These are phyloP conservation scores for Drosophila nannoptera DNA, from an alignment of 1,140 invertebrate genomes.

Conservation along the genomic window DNA sequence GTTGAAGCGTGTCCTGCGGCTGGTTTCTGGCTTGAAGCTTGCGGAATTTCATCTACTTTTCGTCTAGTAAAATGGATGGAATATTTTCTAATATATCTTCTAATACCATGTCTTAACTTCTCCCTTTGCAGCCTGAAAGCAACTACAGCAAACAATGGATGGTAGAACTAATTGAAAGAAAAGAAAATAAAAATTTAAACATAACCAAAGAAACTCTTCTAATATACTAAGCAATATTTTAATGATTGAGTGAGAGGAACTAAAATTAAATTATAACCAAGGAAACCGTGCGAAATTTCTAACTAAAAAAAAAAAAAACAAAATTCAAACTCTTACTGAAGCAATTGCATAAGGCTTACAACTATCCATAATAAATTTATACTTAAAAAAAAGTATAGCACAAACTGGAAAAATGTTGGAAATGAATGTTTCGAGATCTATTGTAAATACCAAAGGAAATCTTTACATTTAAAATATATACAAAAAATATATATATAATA, in stretches of 20 bases:
- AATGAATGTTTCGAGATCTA: slow-evolving; percentile 36
- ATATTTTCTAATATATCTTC: background rate
- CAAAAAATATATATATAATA: slow-evolving; percentile 2
- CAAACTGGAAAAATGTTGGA: slow-evolving; percentile 20
- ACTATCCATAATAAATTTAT: slow-evolving; percentile 25
- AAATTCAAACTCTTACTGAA: slow-evolving; percentile 40
- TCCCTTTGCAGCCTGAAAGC: slow-evolving; percentile 17
- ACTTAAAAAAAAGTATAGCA: slow-evolving; percentile 12
- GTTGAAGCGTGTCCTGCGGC: too few species aligned
- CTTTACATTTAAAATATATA: slow-evolving; percentile 31
- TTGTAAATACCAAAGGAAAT: slow-evolving; percentile 39
- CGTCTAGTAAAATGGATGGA: background rate
- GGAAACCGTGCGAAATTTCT: slow-evolving; percentile 21
- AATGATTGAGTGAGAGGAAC: slow-evolving; percentile 62
- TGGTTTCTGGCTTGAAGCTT: too few species aligned
- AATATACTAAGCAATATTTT: slow-evolving; percentile 70
- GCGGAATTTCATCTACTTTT: background rate
- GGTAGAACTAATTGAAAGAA: slow-evolving; percentile 38
- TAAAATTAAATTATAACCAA: slow-evolving; percentile 16
- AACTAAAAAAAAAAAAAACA: slow-evolving; percentile 9
- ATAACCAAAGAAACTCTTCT: slow-evolving; percentile 25
- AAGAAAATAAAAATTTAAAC: slow-evolving; percentile 14
- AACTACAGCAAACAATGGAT: slow-evolving; percentile 49
- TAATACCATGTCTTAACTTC: background rate
- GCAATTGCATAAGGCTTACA: slow-evolving; percentile 57